These are phyloP conservation scores for Halcyon badia DNA, from an alignment of 2,797 vertebrate species.

Conservation along the genomic window DNA sequence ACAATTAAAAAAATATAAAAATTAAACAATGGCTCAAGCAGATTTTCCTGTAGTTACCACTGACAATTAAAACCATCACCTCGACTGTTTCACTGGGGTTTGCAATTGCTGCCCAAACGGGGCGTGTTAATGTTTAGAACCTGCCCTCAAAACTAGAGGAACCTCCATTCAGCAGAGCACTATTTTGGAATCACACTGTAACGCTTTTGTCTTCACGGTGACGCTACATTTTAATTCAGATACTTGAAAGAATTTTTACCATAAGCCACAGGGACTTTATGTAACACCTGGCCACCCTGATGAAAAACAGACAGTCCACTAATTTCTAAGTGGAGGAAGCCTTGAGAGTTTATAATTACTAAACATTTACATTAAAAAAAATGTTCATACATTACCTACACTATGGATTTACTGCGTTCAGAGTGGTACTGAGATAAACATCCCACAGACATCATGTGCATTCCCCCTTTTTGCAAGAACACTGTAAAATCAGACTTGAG, in stretches of 20 bases:
- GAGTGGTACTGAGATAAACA: background rate
- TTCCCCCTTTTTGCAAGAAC: background rate
- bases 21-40: fast-evolving
- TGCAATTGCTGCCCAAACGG: fast-evolving
- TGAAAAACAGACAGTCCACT: background rate
- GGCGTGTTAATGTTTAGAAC: fast-evolving
- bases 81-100: fast-evolving
- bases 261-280: background rate
- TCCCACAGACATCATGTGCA: background rate
- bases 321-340: background rate
- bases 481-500: background rate
- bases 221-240: background rate
- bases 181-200: background rate
- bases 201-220: background rate
- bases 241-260: background rate
- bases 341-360: background rate
- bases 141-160: background rate
- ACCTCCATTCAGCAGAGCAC: background rate
- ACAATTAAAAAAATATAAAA: background rate
- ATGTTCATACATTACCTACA: background rate
- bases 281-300: background rate
- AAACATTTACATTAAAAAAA: background rate
- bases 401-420: background rate
- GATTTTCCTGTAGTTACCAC: background rate
- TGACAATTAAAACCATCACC: background rate